Conservation (phyloP, 2,113 vertebrate genomes). For the Tetrax tetrax region DNA sequence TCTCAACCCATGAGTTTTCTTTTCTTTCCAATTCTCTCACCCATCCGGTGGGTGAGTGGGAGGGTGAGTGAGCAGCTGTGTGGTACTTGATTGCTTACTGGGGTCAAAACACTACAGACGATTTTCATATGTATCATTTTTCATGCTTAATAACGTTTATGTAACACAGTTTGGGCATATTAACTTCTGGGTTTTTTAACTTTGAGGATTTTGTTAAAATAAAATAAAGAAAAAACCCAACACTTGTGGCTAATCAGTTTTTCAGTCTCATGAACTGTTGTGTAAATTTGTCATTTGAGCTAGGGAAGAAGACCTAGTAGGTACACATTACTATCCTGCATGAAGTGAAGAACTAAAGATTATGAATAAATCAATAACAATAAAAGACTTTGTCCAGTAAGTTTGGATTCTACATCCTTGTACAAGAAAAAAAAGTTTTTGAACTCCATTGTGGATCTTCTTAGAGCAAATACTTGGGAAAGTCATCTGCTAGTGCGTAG, state of each 20-base stretch:
- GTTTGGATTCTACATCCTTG: not conserved
- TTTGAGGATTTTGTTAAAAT: not conserved
- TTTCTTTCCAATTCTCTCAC: too few relatives aligned
- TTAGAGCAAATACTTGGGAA: too few relatives aligned
- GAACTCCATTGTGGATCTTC: too few relatives aligned
- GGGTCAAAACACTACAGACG: too few relatives aligned
- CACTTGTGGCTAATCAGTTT: not conserved
- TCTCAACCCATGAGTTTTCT: too few relatives aligned
- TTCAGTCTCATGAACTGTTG: not conserved
- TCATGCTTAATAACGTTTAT: not conserved
- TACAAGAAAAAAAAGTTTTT: too few relatives aligned
- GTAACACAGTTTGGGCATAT: not conserved
- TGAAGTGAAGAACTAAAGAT: not conserved
- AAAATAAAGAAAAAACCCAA: too few relatives aligned
- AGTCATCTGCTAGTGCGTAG: too few relatives aligned
- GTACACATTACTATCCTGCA: accelerated
- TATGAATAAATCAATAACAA: too few relatives aligned
- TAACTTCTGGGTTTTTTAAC: not conserved
- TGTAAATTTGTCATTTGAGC: not conserved
- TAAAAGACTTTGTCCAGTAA: not conserved
- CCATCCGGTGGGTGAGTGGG: too few relatives aligned
- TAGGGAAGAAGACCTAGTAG: not conserved
- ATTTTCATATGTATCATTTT: not conserved
- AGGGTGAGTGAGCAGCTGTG: too few relatives aligned
- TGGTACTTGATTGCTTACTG: too few relatives aligned